Percentiles rank a stretch among this genome's conserved stretches.
Evolutionary conservation across 2,888 invertebrate genomes (phyloP).

Genomic region (Philonicus albiceps): DNA sequence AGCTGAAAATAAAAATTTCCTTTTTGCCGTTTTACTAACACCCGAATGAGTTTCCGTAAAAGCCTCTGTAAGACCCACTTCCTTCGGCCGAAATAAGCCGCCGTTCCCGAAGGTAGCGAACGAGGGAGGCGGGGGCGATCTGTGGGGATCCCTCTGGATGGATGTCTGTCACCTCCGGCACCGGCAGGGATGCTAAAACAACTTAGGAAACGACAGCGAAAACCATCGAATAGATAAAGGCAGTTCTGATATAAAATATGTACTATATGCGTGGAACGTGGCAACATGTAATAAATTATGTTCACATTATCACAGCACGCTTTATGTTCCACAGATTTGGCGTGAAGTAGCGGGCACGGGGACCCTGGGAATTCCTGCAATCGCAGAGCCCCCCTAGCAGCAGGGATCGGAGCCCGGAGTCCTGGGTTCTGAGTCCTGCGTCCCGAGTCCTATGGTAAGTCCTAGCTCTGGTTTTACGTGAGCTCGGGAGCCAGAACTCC

Average conservation of each 20-base stretch:
- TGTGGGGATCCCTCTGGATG: background rate
- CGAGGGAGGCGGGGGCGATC: background rate
- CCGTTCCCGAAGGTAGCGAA: background rate
- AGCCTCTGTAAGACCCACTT: slow-evolving; percentile 31
- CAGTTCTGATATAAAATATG: slow-evolving; percentile 5
- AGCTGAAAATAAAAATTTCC: slow-evolving; percentile 34
- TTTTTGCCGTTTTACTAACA: slow-evolving; percentile 34
- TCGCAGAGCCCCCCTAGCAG: background rate
- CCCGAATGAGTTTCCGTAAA: slow-evolving; percentile 34
- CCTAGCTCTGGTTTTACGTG: slow-evolving; percentile 19
- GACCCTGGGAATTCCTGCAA: background rate
- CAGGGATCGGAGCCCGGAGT: background rate
- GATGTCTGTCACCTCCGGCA: background rate
- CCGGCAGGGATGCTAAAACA: background rate
- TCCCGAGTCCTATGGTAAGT: background rate
- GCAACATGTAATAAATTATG: slow-evolving; percentile 30
- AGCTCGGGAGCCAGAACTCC: background rate
- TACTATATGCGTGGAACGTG: slow-evolving; percentile 31
- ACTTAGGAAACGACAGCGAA: background rate
- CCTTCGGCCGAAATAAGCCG: slow-evolving; percentile 22
- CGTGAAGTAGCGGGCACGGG: background rate
- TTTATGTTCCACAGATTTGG: slow-evolving; percentile 32
- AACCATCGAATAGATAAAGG: slow-evolving; percentile 19
- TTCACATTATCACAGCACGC: slow-evolving; percentile 35
- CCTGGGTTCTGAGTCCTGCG: background rate